Percentiles rank a stretch among this genome's conserved stretches.
Evolutionary conservation across 2,888 invertebrate genomes (phyloP).

Genomic region (Panorpa germanica): DNA sequence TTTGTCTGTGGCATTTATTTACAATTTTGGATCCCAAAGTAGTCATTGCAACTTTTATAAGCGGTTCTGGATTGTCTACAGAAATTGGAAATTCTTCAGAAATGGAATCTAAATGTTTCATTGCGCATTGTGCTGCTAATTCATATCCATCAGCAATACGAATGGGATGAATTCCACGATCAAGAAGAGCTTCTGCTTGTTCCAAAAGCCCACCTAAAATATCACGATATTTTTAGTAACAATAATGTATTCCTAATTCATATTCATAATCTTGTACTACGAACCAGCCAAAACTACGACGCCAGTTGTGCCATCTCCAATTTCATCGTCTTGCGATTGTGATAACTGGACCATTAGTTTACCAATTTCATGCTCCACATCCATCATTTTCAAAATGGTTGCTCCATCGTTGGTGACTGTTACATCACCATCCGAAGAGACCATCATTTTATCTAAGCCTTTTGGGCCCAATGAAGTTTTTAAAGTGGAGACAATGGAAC

Average conservation of each 20-base stretch:
- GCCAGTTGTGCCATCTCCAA: slow-evolving; percentile 98
- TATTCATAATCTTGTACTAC: slow-evolving; percentile 11
- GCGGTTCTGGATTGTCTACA: slow-evolving; percentile 62
- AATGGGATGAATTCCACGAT: slow-evolving; percentile 96
- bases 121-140: slow-evolving; percentile 79
- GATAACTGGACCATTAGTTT: slow-evolving; percentile 95
- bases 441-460: slow-evolving; percentile 95
- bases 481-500: slow-evolving; percentile 75
- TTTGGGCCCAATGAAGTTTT: slow-evolving; percentile 92
- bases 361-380: slow-evolving; percentile 95
- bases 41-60: slow-evolving; percentile 93
- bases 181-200: slow-evolving; percentile 79
- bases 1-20: slow-evolving; percentile 89
- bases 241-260: slow-evolving; percentile 7
- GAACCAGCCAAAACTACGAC: slow-evolving; percentile 65
- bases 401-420: slow-evolving; percentile 98
- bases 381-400: slow-evolving; percentile 98
- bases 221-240: slow-evolving; percentile 2
- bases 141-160: slow-evolving; percentile 98
- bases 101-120: slow-evolving; percentile 69
- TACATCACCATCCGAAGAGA: slow-evolving; percentile 91
- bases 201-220: slow-evolving; percentile 72
- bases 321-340: slow-evolving; percentile 98
- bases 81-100: slow-evolving; percentile 81
- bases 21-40: slow-evolving; percentile 97